Percentiles rank a stretch among this genome's conserved stretches.
These are phyloP conservation scores for Microtus obscurus DNA, from an alignment of 2,797 vertebrate species.

Conservation along the genomic window DNA sequence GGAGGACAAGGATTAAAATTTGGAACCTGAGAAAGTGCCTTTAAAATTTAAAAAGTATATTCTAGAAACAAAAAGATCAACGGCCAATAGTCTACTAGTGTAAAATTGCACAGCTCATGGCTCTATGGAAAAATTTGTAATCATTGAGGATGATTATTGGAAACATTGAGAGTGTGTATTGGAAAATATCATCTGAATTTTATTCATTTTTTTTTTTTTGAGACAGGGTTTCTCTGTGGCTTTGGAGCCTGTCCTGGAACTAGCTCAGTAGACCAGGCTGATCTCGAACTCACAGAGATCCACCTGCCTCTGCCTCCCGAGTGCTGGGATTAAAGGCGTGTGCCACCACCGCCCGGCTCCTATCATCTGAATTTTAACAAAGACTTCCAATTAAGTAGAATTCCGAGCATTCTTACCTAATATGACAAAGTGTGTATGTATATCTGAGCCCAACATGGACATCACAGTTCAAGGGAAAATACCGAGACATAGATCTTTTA, in stretches of 20 bases:
- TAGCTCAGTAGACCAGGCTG: no score
- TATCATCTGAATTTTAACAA: background rate
- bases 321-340: no score
- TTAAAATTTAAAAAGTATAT: background rate
- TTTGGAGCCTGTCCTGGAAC: no score
- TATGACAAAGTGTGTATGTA: background rate
- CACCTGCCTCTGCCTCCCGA: no score
- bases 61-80: background rate
- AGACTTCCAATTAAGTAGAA: background rate
- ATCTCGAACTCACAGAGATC: no score
- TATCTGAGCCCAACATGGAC: background rate
- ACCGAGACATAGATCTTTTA: background rate
- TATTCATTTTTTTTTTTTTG: no score
- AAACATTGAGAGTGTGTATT: background rate
- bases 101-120: background rate
- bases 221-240: no score
- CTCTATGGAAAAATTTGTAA: background rate
- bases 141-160: background rate
- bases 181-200: background rate
- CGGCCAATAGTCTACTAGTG: background rate
- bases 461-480: background rate
- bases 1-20: background rate
- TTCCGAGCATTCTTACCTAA: background rate
- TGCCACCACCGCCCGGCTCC: no score
- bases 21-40: background rate